These are phyloP conservation scores for Tenthredo livida DNA, from an alignment of 2,888 invertebrate genomes.

Conservation along the genomic window DNA sequence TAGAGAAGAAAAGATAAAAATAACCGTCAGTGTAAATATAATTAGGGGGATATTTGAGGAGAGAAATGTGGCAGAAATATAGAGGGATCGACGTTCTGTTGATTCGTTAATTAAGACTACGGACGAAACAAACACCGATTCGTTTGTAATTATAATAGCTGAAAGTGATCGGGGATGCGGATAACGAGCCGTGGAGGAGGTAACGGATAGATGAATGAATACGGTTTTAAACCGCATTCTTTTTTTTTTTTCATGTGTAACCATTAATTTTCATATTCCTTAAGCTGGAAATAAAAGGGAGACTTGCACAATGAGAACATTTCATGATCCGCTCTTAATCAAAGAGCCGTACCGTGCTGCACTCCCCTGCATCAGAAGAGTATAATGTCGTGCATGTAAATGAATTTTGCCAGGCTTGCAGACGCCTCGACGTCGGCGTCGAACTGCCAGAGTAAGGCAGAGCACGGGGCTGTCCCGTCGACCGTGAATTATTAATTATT, in stretches of 20 bases:
- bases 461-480: slow-evolving; percentile 20
- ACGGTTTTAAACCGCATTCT: neutral
- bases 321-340: slow-evolving; percentile 7
- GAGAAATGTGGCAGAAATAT: neutral
- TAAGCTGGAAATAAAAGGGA: neutral
- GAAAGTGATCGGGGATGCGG: neutral
- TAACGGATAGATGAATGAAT: neutral
- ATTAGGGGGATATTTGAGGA: neutral
- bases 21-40: neutral
- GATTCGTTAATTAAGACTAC: slow-evolving; percentile 5
- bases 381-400: neutral
- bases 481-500: slow-evolving; percentile 53
- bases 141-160: neutral
- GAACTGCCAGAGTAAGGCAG: neutral
- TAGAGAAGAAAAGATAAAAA: neutral
- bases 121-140: neutral
- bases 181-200: neutral
- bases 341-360: neutral
- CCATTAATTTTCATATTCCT: neutral
- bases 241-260: neutral
- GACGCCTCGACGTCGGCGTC: slow-evolving; percentile 18
- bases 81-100: neutral
- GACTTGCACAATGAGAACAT: neutral
- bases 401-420: slow-evolving; percentile 24
- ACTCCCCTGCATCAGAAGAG: neutral